Base-by-base conservation (phyloP, 2,113 vertebrate genomes). In the Ranitomeya variabilis region DNA sequence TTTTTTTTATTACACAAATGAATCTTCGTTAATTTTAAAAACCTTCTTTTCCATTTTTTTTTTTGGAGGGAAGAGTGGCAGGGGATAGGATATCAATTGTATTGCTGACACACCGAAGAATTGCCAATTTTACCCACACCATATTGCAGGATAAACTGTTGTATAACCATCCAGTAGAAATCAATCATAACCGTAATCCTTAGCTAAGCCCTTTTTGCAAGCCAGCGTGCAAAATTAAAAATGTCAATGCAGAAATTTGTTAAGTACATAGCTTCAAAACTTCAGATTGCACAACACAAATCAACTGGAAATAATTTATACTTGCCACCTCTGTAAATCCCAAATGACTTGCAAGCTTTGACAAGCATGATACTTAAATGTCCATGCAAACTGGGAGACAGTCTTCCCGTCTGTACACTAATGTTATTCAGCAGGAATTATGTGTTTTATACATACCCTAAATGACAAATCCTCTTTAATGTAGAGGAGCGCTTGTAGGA, bases 381-480 rank as follows among this genome's bases (percentile, higher is more conserved):
- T 79, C 51, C 11, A 54, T 18, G 51, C 45, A 78, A 54, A 54
- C 37, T 52, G 7, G 18, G 9, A 21, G 77, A 52, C 0, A 10
- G n/a, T 45, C 31, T 45, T 45, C 2, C 8, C 26, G 76, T n/a
- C 73, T 52, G 73, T 4, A 76, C 52, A 23, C 52, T 55, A 21
- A n/a, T 55, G 10, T 55, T 57, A 57, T 57, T 79, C 45, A 78
- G 9, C 52, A 52, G 77, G 51, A 19, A 55, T 57, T 54, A n/a
- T n/a, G 52, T n/a, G 37, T 57, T 78, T 79, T 57, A 13, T 55
- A 57, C 19, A 8, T 79, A n/a, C 15, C 3, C 55, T 16, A 80
- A 64, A 66, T 51, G 80, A 83, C 59, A 62, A 83, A 66, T 60
- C 55, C 78, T 59, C 23, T 80, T 80, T 26, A 80, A 59, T 60